Evolutionary conservation across 2,888 invertebrate genomes (phyloP).

Genomic region (Euclidia mi): DNA sequence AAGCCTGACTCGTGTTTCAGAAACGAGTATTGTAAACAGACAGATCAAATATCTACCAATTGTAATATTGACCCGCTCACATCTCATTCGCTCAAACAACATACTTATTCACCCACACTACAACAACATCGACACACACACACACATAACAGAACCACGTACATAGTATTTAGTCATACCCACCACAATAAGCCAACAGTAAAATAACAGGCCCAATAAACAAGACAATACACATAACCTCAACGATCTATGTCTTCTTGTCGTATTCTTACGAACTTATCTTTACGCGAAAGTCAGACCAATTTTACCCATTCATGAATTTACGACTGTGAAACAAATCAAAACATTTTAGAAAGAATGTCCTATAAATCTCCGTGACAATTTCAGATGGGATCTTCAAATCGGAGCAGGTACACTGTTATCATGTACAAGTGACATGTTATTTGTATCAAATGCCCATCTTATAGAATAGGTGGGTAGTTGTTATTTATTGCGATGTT

Average conservation of each 20-base stretch:
- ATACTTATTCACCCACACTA: too few species aligned
- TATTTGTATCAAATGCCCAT: slow-evolving; percentile 58
- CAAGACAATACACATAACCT: slow-evolving; percentile 10
- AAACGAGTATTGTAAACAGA: too few species aligned
- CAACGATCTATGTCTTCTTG: slow-evolving; percentile 10
- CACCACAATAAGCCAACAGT: neutral
- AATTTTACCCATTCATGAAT: slow-evolving; percentile 76
- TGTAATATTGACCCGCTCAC: too few species aligned
- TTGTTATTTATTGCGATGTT: slow-evolving; percentile 46
- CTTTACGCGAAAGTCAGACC: slow-evolving; percentile 56
- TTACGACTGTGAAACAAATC: slow-evolving; percentile 79
- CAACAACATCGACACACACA: too few species aligned
- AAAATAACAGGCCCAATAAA: slow-evolving; percentile 10
- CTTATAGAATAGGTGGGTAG: slow-evolving; percentile 54
- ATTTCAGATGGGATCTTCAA: slow-evolving; percentile 82
- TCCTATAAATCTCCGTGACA: slow-evolving; percentile 79
- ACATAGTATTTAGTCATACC: too few species aligned
- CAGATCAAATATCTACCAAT: too few species aligned
- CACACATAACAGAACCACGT: too few species aligned
- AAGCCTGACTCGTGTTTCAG: too few species aligned
- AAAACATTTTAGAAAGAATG: slow-evolving; percentile 79
- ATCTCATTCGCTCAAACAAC: too few species aligned
- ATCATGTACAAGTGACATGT: slow-evolving; percentile 58
- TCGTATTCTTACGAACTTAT: slow-evolving; percentile 51
- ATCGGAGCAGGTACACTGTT: slow-evolving; percentile 71